Percentiles rank a stretch among this genome's conserved stretches.
Evolutionary conservation across 2,797 vertebrate genomes (phyloP).

Genomic region (Pseudomugil tenellus): DNA sequence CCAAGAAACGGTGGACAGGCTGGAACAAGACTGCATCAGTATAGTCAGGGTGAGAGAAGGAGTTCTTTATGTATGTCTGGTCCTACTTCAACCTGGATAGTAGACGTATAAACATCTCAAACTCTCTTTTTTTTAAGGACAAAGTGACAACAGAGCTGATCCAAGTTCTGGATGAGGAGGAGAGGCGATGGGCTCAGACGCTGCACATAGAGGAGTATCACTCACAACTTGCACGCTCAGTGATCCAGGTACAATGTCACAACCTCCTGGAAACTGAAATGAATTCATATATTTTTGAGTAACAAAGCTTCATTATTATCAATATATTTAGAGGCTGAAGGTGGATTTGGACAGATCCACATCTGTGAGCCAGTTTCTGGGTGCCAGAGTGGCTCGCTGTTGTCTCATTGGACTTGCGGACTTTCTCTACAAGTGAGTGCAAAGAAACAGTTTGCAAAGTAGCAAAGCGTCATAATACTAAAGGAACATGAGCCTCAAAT

Average conservation of each 20-base stretch:
- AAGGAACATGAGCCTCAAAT: neutral
- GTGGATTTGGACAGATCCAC: slow-evolving; percentile 90
- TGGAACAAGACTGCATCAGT: slow-evolving; percentile 89
- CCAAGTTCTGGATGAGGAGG: slow-evolving; percentile 85
- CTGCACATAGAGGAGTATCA: slow-evolving; percentile 84
- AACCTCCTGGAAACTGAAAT: accelerated
- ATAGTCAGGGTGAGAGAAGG: slow-evolving; percentile 84
- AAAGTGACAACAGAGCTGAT: slow-evolving; percentile 83
- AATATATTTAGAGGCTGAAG: slow-evolving; percentile 84
- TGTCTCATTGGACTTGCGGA: slow-evolving; percentile 88
- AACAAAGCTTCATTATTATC: neutral
- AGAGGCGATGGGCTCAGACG: slow-evolving; percentile 83
- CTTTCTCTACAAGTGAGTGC: slow-evolving; percentile 88
- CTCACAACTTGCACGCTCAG: slow-evolving; percentile 78
- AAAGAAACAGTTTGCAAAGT: no score
- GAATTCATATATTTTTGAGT: neutral
- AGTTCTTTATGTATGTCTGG: neutral
- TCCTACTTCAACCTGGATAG: neutral
- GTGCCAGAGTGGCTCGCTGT: slow-evolving; percentile 87
- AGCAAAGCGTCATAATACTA: neutral
- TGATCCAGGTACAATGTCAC: slow-evolving; percentile 78
- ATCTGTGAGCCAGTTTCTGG: slow-evolving; percentile 87
- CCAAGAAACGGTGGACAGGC: slow-evolving; percentile 82
- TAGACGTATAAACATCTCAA: neutral
- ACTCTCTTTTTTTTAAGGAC: slow-evolving; percentile 67